A percentile compares a stretch with the other conserved stretches of the same genome.
These are phyloP conservation scores for Coregonus ussuriensis DNA, from an alignment of 2,797 vertebrate species.

Conservation along the genomic window DNA sequence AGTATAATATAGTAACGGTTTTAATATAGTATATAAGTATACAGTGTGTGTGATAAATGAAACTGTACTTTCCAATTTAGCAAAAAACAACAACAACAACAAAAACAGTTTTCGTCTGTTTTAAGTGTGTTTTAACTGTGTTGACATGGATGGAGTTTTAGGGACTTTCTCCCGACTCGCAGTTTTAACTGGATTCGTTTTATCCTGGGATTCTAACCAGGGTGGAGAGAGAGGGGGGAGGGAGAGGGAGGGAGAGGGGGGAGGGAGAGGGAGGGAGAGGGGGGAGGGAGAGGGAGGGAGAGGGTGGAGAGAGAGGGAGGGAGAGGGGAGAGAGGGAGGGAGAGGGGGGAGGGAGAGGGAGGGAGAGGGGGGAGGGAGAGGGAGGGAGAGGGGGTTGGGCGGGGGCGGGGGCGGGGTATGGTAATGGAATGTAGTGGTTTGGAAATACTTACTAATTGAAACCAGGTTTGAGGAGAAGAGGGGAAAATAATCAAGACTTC, in stretches of 20 bases:
- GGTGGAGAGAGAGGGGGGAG: slow-evolving; percentile 39
- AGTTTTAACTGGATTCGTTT: slow-evolving; percentile 54
- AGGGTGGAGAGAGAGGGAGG: slow-evolving; percentile 54
- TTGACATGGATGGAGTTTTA: slow-evolving; percentile 32
- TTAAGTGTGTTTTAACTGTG: slow-evolving; percentile 6
- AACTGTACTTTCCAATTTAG: background rate
- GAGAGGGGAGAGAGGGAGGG: too few relatives aligned
- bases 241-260: too few relatives aligned
- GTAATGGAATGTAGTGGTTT: slow-evolving; percentile 85
- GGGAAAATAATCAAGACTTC: slow-evolving; percentile 53
- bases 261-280: too few relatives aligned
- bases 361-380: background rate
- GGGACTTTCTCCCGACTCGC: slow-evolving; percentile 28
- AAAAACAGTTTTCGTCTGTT: too few relatives aligned
- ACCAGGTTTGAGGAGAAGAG: slow-evolving; percentile 77
- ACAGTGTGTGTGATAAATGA: background rate
- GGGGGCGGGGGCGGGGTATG: slow-evolving; percentile 56
- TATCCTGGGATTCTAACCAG: slow-evolving; percentile 67
- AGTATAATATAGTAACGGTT: too few relatives aligned
- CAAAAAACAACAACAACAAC: too few relatives aligned
- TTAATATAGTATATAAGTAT: background rate
- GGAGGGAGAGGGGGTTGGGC: slow-evolving; percentile 39
- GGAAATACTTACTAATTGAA: slow-evolving; percentile 87
- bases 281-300: slow-evolving; percentile 22
- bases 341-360: too few relatives aligned